Percentiles rank a stretch among this genome's conserved stretches.
Conservation (phyloP, 2,797 vertebrate species). For the Tarsius wallacei region DNA sequence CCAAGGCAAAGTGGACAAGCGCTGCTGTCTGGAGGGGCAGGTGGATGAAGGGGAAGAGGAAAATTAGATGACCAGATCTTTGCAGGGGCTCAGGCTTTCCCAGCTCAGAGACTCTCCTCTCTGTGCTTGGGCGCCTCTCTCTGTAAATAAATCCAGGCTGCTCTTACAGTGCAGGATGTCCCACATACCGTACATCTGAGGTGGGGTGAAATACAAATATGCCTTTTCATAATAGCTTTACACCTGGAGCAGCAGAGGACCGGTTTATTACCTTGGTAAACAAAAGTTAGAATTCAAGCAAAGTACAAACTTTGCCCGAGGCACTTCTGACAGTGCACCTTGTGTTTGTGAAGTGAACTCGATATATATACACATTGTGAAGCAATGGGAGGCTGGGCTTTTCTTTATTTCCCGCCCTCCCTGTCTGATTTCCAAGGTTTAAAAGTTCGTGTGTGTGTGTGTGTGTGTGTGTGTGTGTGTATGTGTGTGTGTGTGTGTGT, state of each 20-base stretch:
- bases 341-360: slow-evolving; percentile 91
- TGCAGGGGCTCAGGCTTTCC: neutral
- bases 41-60: neutral
- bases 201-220: slow-evolving; percentile 91
- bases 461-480: slow-evolving; percentile 39
- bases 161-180: slow-evolving; percentile 83
- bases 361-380: slow-evolving; percentile 82
- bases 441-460: slow-evolving; percentile 81
- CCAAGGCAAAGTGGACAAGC: neutral
- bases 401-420: neutral
- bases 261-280: slow-evolving; percentile 92
- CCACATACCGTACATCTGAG: slow-evolving; percentile 90
- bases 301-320: slow-evolving; percentile 93
- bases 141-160: slow-evolving; percentile 69
- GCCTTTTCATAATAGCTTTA: slow-evolving; percentile 93
- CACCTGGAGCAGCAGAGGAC: slow-evolving; percentile 92
- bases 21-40: neutral
- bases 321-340: slow-evolving; percentile 91
- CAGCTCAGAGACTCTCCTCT: neutral
- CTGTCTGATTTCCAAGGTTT: slow-evolving; percentile 83
- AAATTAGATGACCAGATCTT: neutral
- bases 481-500: neutral
- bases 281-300: slow-evolving; percentile 92
- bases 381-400: slow-evolving; percentile 82
- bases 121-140: neutral